These are phyloP conservation scores for Micropoecilia bifurca DNA, from an alignment of 2,797 vertebrate species.

Conservation along the genomic window DNA sequence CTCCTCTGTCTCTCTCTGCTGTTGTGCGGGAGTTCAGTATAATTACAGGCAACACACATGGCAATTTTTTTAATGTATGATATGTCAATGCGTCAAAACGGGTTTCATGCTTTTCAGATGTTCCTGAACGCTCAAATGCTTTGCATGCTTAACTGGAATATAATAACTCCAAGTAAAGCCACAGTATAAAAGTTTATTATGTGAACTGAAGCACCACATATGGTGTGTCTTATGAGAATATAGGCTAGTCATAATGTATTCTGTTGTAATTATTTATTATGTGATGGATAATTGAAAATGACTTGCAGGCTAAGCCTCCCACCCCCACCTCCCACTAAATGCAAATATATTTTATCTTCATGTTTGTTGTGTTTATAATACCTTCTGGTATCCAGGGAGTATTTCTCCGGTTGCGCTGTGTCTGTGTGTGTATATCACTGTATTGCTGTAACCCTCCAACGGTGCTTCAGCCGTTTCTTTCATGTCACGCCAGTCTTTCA, in stretches of 20 bases:
- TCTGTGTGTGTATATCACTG: neutral
- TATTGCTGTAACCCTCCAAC: neutral
- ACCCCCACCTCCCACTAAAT: neutral
- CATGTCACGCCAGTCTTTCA: constrained; percentile 11
- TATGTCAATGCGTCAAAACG: neutral
- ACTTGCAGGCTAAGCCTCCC: neutral
- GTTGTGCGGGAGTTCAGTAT: neutral
- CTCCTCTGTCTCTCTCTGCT: neutral
- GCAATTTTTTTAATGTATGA: neutral
- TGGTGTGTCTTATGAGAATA: constrained; percentile 2
- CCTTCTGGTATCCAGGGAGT: neutral
- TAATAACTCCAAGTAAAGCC: neutral
- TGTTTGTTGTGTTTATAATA: constrained; percentile 3
- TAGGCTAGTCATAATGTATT: neutral
- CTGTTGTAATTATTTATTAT: constrained; percentile 13
- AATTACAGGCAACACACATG: neutral
- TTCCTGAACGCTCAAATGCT: neutral
- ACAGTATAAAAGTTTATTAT: neutral
- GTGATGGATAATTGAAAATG: constrained; percentile 7
- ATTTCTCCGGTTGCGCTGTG: neutral
- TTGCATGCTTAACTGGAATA: neutral
- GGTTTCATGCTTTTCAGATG: neutral
- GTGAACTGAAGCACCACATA: neutral
- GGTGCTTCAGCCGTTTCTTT: constrained; percentile 7
- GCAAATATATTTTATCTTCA: neutral